phyloP scores from a whole-genome alignment of 2,113 vertebrate species.

The Cyanoderma ruficeps region DNA sequence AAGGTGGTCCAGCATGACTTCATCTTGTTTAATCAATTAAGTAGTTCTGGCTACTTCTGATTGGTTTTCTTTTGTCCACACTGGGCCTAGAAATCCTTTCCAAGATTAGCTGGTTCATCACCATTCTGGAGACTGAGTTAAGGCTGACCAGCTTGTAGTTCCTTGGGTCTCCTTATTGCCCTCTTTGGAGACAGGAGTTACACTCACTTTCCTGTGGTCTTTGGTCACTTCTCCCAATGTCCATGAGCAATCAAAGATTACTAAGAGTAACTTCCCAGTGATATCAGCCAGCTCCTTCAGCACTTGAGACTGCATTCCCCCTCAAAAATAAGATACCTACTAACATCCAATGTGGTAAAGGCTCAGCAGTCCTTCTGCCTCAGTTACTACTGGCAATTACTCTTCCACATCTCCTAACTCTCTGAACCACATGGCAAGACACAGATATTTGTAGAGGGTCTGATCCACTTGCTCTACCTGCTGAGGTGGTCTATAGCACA shows the following conservation, averaged over 20 bases:
- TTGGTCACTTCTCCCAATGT: not conserved
- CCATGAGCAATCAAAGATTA: not conserved
- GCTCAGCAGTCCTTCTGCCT: not conserved
- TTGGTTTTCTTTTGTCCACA: not conserved
- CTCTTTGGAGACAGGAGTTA: too few species aligned
- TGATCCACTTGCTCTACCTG: not conserved
- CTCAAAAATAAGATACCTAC: not conserved
- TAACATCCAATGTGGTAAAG: rapidly evolving
- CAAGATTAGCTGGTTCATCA: not conserved
- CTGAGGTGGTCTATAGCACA: not conserved
- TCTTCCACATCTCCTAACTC: not conserved
- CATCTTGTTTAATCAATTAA: not conserved
- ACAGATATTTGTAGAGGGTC: not conserved
- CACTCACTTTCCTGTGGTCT: not conserved
- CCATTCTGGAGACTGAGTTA: not conserved
- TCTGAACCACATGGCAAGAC: not conserved
- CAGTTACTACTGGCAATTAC: not conserved
- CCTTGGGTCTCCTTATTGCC: not conserved
- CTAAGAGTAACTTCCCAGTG: not conserved
- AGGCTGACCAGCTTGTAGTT: not conserved
- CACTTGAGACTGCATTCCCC: not conserved
- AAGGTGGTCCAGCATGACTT: not conserved
- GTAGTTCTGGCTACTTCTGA: not conserved
- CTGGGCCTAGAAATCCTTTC: not conserved
- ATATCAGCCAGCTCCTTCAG: not conserved